These are phyloP conservation scores for Drosophila mojavensis DNA, from an alignment of 1,140 invertebrate species.

Conservation along the genomic window DNA sequence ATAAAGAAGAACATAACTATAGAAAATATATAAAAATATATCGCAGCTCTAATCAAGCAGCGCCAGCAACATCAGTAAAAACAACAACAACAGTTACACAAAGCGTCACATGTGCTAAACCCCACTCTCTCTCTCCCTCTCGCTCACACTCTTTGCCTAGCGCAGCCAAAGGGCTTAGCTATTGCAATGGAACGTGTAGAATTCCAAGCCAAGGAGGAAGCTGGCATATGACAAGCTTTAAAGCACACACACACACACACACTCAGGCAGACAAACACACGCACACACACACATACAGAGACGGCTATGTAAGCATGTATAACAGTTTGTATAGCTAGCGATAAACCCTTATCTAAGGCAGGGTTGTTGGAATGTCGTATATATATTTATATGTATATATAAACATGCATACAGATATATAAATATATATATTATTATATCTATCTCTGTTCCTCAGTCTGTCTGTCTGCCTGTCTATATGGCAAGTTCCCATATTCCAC, in stretches of 20 bases:
- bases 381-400: neutral
- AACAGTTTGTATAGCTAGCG: constrained; percentile 24
- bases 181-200: constrained; percentile 25
- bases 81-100: constrained; percentile 12
- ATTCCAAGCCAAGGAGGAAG: constrained; percentile 40
- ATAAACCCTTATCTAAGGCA: constrained; percentile 70
- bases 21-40: neutral
- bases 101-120: constrained; percentile 30
- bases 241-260: constrained; percentile 4
- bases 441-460: too few species aligned
- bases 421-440: too few species aligned
- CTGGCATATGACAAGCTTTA: constrained; percentile 42
- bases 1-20: constrained; percentile 12
- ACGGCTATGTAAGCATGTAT: neutral
- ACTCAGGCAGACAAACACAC: neutral
- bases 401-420: neutral
- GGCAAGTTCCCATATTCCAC: constrained; percentile 51
- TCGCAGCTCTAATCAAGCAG: constrained; percentile 29
- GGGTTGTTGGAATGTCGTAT: constrained; percentile 54
- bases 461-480: neutral
- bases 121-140: neutral
- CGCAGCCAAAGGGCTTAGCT: constrained; percentile 1
- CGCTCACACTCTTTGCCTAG: neutral
- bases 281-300: neutral
- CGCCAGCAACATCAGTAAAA: constrained; percentile 8